Evolutionary conservation across 2,797 vertebrate genomes (phyloP).

Genomic region (Coreius guichenoti): DNA sequence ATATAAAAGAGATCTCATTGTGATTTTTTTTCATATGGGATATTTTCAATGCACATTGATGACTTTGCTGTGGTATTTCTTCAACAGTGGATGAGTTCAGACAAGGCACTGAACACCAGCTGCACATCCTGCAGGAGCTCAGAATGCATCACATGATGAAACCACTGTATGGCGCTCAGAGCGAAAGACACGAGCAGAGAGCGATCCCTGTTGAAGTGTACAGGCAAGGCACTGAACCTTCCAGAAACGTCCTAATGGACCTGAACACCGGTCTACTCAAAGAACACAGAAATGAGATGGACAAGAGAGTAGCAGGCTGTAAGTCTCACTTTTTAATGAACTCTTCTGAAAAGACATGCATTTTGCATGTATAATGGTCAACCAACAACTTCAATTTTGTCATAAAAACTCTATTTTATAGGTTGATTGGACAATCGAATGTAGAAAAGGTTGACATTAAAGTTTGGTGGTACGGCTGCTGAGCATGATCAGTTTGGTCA

Average conservation of each 20-base stretch:
- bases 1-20: background rate
- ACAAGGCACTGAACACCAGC: constrained; percentile 39
- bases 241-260: constrained; percentile 65
- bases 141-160: background rate
- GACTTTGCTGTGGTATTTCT: background rate
- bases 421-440: background rate
- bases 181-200: constrained; percentile 1
- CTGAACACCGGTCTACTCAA: constrained; percentile 66
- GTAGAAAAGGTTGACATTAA: background rate
- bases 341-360: background rate
- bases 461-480: background rate
- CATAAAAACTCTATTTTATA: background rate
- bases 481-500: background rate
- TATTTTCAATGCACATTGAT: no score
- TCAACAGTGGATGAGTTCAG: constrained; percentile 40
- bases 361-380: background rate
- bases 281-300: constrained; percentile 66
- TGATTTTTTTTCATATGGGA: background rate
- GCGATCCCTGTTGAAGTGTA: background rate
- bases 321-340: background rate
- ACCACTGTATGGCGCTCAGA: background rate
- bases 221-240: constrained; percentile 64
- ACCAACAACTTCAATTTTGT: background rate
- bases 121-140: background rate
- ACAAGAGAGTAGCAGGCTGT: constrained; percentile 47